A percentile compares a stretch with the other conserved stretches of the same genome.
These are phyloP conservation scores for Erynnis tages DNA, from an alignment of 2,888 invertebrate genomes.

Conservation along the genomic window DNA sequence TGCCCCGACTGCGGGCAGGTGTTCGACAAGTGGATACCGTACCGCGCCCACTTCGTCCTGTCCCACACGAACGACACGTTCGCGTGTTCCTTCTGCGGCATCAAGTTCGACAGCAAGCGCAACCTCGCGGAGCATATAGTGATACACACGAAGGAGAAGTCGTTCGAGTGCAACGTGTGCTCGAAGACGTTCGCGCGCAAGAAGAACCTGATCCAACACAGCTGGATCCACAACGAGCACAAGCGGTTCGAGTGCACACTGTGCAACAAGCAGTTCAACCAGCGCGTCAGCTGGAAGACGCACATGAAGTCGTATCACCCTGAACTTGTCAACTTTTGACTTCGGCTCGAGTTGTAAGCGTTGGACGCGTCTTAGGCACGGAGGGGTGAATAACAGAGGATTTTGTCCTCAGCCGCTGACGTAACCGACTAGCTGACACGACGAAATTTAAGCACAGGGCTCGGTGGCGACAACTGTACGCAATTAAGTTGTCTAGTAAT, in stretches of 20 bases:
- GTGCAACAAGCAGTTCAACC: conserved; percentile 54
- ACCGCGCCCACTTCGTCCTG: conserved; percentile 52
- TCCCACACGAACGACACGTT: conserved; percentile 51
- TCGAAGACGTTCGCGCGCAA: conserved; percentile 61
- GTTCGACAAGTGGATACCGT: conserved; percentile 45
- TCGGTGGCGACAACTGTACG: too few relatives aligned
- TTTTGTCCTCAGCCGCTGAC: too few relatives aligned
- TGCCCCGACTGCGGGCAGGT: conserved; percentile 48
- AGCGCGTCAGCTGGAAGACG: conserved; percentile 48
- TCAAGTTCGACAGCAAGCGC: conserved; percentile 65
- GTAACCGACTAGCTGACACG: too few relatives aligned
- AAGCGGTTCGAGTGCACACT: conserved; percentile 55
- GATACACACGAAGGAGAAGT: conserved; percentile 69
- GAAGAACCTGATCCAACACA: conserved; percentile 57
- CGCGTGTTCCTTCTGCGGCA: conserved; percentile 52
- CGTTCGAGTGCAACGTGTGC: conserved; percentile 70
- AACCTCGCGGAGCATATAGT: conserved; percentile 68
- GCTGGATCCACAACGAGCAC: conserved; percentile 63
- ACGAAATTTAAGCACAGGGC: too few relatives aligned
- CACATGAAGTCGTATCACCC: conserved; percentile 67
- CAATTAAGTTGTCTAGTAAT: too few relatives aligned
- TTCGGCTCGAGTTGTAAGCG: background rate
- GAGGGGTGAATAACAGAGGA: too few relatives aligned
- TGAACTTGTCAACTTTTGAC: conserved; percentile 43
- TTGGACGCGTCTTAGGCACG: too few relatives aligned